phyloP scores from a whole-genome alignment of 2,113 vertebrate species.

The Carlito syrichta region DNA sequence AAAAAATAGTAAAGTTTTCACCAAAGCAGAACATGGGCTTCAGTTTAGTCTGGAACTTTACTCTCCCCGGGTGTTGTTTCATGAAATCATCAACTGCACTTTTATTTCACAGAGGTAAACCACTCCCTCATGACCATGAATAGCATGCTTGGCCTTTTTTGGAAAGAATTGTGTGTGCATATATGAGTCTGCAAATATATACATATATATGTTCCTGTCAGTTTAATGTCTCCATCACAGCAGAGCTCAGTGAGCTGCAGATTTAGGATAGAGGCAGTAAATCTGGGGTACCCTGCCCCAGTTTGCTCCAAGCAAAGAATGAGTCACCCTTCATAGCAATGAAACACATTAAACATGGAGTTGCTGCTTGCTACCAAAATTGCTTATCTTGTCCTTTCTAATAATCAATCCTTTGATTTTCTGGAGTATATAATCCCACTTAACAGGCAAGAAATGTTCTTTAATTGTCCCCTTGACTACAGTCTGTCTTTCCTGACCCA shows the following conservation, averaged over 20 bases:
- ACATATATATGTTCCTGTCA: slow-evolving; percentile 22
- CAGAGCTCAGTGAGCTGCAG: slow-evolving; percentile 68
- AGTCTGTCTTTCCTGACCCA: neutral
- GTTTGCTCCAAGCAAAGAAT: slow-evolving; percentile 45
- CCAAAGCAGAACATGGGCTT: neutral
- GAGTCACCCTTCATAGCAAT: slow-evolving; percentile 61
- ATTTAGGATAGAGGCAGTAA: slow-evolving; percentile 78
- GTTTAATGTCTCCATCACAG: slow-evolving; percentile 55
- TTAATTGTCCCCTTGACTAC: neutral
- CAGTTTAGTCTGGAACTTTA: neutral
- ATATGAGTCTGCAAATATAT: neutral
- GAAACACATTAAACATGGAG: slow-evolving; percentile 76
- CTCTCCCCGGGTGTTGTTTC: slow-evolving; percentile 23
- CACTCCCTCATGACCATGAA: neutral
- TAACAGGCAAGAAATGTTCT: slow-evolving; percentile 57
- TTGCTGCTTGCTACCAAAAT: slow-evolving; percentile 77
- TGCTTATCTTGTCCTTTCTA: slow-evolving; percentile 78
- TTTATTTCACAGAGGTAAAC: slow-evolving; percentile 43
- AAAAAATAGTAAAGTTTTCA: slow-evolving; percentile 29
- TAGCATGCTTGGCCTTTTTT: slow-evolving; percentile 27
- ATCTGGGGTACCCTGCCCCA: slow-evolving; percentile 78
- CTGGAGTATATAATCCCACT: slow-evolving; percentile 44
- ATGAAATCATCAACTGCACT: neutral
- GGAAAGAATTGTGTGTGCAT: neutral
- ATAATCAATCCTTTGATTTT: slow-evolving; percentile 76